Conservation (phyloP, 2,113 vertebrate species). For the Mastomys natalensis region DNA sequence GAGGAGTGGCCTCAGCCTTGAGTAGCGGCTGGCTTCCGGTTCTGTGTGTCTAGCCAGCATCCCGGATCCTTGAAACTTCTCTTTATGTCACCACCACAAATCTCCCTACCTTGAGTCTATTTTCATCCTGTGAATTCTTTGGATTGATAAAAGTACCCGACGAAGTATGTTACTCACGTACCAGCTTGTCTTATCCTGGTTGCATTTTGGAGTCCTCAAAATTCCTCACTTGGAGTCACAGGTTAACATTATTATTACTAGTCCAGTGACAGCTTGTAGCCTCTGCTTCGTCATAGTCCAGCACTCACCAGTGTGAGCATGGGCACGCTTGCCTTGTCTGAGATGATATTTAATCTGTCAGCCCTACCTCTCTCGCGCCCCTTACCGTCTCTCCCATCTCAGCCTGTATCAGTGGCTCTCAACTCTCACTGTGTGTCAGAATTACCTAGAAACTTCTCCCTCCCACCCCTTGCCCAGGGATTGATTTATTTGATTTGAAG, state of each 20-base stretch:
- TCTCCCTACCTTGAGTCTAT: not conserved
- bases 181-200: not conserved
- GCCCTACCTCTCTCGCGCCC: not conserved
- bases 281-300: not conserved
- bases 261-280: not conserved
- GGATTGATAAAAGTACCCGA: not conserved
- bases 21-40: not conserved
- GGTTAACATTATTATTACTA: not conserved
- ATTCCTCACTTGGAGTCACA: not conserved
- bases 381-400: not conserved
- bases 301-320: not conserved
- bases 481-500: slow-evolving; percentile 44
- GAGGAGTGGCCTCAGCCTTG: not conserved
- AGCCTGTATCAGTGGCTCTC: not conserved
- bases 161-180: not conserved
- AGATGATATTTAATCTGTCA: not conserved
- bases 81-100: not conserved
- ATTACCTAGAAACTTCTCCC: not conserved
- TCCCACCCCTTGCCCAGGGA: not conserved
- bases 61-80: not conserved
- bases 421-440: not conserved
- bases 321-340: not conserved
- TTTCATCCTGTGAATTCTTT: slow-evolving; percentile 10
- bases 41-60: not conserved
- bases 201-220: not conserved